Evolutionary conservation across 2,113 vertebrate species (phyloP).

Genomic region (Maccullochella peelii): DNA sequence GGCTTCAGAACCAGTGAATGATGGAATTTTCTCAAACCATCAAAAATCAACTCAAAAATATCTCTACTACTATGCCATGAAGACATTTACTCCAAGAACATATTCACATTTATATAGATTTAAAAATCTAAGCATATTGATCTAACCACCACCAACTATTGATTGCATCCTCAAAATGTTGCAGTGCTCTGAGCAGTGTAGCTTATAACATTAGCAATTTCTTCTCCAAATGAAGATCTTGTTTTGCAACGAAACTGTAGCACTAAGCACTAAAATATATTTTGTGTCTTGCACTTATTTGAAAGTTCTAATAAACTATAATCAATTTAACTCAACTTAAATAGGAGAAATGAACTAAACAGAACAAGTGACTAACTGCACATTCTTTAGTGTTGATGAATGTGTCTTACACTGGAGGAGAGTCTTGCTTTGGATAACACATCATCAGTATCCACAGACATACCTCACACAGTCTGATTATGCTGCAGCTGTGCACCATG

Average conservation of each 20-base stretch:
- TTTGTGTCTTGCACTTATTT: background rate
- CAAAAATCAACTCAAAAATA: constrained; percentile 8
- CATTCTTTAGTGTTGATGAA: constrained; percentile 32
- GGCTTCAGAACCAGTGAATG: constrained; percentile 46
- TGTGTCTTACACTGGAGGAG: constrained; percentile 21
- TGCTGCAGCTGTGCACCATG: constrained; percentile 66
- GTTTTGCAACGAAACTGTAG: constrained; percentile 18
- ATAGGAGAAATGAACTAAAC: constrained; percentile 36
- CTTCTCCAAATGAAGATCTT: background rate
- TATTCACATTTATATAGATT: constrained; percentile 5
- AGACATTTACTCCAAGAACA: constrained; percentile 23
- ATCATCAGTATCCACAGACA: constrained; percentile 57
- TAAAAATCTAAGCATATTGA: too few relatives aligned
- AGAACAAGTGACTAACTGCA: constrained; percentile 19
- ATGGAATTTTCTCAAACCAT: constrained; percentile 59
- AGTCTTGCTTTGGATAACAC: constrained; percentile 33
- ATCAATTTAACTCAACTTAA: constrained; percentile 22
- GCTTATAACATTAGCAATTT: background rate
- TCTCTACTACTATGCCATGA: background rate
- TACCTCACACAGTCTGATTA: constrained; percentile 55
- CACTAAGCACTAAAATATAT: constrained; percentile 9
- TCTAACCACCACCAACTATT: too few relatives aligned
- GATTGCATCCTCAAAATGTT: constrained; percentile 8
- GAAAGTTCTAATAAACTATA: constrained; percentile 10
- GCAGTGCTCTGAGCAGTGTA: background rate